phyloP scores from a whole-genome alignment of 2,797 vertebrate species.

The Poeciliopsis gracilis region DNA sequence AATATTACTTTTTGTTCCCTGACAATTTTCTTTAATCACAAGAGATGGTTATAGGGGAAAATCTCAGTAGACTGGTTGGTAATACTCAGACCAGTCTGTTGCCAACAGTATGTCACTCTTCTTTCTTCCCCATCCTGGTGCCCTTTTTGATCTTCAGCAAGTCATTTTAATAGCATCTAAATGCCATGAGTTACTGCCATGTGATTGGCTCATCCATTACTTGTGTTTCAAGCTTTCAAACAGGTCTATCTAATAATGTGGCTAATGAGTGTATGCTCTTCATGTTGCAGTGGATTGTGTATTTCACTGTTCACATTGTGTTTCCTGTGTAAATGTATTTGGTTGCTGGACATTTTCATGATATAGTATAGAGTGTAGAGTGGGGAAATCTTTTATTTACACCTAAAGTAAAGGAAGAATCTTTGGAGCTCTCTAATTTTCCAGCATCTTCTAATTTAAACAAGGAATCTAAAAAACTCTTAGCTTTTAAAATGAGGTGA shows the following conservation, averaged over 20 bases:
- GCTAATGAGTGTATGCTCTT: not conserved
- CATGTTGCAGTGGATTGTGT: not conserved
- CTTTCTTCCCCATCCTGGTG: not conserved
- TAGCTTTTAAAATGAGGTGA: not conserved
- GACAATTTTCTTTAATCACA: not conserved
- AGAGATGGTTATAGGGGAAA: not conserved
- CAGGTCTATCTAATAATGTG: not conserved
- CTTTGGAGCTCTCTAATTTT: not conserved
- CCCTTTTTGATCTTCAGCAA: not conserved
- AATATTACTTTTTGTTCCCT: not conserved
- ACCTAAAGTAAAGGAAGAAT: not conserved
- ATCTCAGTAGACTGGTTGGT: not conserved
- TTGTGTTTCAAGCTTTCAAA: not conserved
- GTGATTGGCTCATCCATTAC: not conserved
- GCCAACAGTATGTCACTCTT: not conserved
- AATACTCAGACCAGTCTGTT: not conserved
- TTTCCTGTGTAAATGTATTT: not conserved
- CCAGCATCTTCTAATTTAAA: not conserved
- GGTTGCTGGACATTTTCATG: not conserved
- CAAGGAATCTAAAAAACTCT: not conserved
- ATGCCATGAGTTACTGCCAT: not conserved
- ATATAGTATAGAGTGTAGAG: not conserved
- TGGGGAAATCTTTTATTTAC: not conserved
- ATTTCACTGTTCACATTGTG: not conserved
- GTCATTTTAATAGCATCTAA: not conserved